Evolutionary conservation across 2,888 invertebrate genomes (phyloP).

Genomic region (Stramonita haemastoma): DNA sequence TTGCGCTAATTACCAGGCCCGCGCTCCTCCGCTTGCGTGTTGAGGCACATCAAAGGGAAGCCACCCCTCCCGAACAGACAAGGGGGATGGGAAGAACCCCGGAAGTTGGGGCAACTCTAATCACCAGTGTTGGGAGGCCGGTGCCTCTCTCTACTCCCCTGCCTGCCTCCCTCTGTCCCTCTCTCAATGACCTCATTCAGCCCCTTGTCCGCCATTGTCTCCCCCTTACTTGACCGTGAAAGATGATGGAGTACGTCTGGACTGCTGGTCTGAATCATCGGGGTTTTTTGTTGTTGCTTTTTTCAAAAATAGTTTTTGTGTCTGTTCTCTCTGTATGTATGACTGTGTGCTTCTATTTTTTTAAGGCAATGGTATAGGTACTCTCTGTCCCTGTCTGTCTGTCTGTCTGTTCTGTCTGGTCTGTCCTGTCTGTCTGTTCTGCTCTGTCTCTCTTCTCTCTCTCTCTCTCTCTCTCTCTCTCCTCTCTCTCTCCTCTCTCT

Average conservation of each 20-base stretch:
- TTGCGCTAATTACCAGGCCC: slow-evolving; percentile 40
- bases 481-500: no score
- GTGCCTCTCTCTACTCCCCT: not conserved
- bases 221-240: not conserved
- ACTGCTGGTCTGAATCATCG: no score
- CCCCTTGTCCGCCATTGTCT: no score
- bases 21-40: slow-evolving; percentile 36
- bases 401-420: no score
- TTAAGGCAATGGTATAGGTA: no score
- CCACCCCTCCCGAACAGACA: not conserved
- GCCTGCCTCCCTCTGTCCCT: not conserved
- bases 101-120: slow-evolving; percentile 18
- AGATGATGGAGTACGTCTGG: not conserved
- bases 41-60: slow-evolving; percentile 38
- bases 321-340: slow-evolving; percentile 7
- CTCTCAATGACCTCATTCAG: no score
- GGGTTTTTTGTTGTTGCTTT: no score
- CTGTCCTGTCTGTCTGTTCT: no score
- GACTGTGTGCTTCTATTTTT: not conserved
- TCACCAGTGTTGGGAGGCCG: slow-evolving; percentile 10
- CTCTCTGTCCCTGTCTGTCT: no score
- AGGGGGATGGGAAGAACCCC: not conserved
- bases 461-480: not conserved
- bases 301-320: not conserved
- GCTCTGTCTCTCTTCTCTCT: not conserved